phyloP scores from a whole-genome alignment of 2,113 vertebrate species.

The Himantopus leucocephalus region DNA sequence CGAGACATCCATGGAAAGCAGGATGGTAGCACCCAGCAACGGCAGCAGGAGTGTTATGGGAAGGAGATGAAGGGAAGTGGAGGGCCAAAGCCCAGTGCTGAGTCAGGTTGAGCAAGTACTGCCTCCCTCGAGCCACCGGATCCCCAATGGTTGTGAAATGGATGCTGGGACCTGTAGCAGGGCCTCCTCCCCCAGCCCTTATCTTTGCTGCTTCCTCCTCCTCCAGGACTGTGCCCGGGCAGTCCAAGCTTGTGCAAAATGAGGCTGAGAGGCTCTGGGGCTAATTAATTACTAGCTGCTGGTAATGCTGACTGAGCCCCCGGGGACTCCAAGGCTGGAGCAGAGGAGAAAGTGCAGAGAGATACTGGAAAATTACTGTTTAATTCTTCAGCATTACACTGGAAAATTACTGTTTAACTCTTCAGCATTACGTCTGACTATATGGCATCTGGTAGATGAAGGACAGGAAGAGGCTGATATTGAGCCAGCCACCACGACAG shows the following conservation, averaged over 20 bases:
- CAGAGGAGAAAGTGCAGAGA: constrained; percentile 1
- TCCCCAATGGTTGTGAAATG: neutral
- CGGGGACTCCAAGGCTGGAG: neutral
- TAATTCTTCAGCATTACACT: neutral
- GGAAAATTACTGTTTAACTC: constrained; percentile 46
- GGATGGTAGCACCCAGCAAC: neutral
- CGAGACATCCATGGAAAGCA: neutral
- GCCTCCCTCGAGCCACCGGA: fast-evolving
- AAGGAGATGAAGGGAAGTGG: neutral
- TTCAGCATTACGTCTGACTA: neutral
- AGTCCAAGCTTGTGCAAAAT: neutral
- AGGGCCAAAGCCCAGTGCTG: neutral
- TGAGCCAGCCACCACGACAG: fast-evolving
- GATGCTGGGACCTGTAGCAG: neutral
- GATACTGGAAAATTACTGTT: constrained; percentile 55
- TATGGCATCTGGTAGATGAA: neutral
- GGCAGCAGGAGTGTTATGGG: neutral
- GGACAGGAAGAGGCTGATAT: neutral
- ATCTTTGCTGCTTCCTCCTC: neutral
- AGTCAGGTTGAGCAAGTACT: neutral
- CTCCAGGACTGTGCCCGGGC: neutral
- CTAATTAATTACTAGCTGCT: constrained; percentile 49
- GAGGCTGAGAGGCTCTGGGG: neutral
- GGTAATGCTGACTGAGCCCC: neutral
- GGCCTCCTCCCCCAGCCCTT: neutral